Conservation (phyloP, 2,888 invertebrate genomes). For the Ariolimax columbianus region DNA sequence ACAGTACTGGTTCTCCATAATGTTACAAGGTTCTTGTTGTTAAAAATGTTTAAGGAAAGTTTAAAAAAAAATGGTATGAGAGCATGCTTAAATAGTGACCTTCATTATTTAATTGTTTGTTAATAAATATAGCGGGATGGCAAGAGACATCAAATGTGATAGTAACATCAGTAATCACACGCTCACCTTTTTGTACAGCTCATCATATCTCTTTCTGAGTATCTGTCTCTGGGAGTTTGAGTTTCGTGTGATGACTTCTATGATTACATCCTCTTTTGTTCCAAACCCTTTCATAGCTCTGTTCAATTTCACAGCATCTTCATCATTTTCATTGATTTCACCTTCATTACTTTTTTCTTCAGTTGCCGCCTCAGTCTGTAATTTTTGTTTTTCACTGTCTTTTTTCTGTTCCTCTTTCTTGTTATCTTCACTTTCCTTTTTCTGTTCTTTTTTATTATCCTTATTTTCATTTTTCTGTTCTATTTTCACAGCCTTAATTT, state of each 20-base stretch:
- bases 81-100: too few species aligned
- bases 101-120: too few species aligned
- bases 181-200: slow-evolving; percentile 42
- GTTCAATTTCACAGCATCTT: slow-evolving; percentile 72
- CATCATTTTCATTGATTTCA: slow-evolving; percentile 44
- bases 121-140: too few species aligned
- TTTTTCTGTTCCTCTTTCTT: neutral
- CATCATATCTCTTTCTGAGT: slow-evolving; percentile 59
- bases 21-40: too few species aligned
- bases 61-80: too few species aligned
- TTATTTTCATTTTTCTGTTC: neutral
- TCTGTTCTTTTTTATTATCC: slow-evolving; percentile 44
- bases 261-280: slow-evolving; percentile 70
- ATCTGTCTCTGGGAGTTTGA: slow-evolving; percentile 72
- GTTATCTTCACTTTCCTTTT: neutral
- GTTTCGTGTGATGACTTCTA: slow-evolving; percentile 66
- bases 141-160: too few species aligned
- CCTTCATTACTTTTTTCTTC: slow-evolving; percentile 1
- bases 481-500: slow-evolving; percentile 9
- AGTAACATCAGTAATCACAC: neutral
- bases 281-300: slow-evolving; percentile 74
- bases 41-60: too few species aligned
- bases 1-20: too few species aligned
- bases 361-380: neutral
- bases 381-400: neutral